A percentile compares a stretch with the other conserved stretches of the same genome.
Conservation (phyloP, 2,113 vertebrate species). For the Malurus alboscapulatus region DNA sequence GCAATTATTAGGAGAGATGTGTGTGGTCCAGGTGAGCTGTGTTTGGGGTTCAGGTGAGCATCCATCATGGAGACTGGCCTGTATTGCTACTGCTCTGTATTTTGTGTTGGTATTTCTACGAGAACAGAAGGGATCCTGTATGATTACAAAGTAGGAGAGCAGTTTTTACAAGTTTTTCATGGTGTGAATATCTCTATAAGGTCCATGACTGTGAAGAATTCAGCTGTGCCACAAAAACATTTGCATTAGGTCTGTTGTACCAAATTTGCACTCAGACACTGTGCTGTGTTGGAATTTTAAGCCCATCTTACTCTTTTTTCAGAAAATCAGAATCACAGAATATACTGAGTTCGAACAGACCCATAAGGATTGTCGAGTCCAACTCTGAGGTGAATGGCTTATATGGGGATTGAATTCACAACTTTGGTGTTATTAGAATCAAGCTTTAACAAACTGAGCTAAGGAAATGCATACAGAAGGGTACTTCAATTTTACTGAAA, state of each 20-base stretch:
- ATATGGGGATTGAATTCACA: neutral
- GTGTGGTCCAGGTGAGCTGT: neutral
- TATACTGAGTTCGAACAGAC: neutral
- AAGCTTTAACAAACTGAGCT: neutral
- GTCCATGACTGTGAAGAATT: neutral
- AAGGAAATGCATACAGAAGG: neutral
- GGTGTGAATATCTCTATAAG: neutral
- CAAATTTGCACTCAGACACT: neutral
- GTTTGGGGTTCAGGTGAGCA: neutral
- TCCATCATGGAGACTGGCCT: neutral
- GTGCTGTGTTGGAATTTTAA: neutral
- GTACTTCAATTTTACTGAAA: neutral
- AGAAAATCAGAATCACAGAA: neutral
- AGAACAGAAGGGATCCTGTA: neutral
- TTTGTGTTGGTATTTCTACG: neutral
- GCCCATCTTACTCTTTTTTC: neutral
- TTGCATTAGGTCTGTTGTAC: neutral
- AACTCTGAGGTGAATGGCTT: neutral
- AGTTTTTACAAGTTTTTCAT: neutral
- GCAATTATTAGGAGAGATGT: neutral
- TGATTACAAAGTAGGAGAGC: neutral
- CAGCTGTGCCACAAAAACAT: rapidly evolving
- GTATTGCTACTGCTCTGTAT: neutral
- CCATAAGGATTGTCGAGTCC: neutral
- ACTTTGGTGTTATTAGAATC: neutral